phyloP scores from a whole-genome alignment of 2,797 vertebrate genomes.

The Netta rufina region DNA sequence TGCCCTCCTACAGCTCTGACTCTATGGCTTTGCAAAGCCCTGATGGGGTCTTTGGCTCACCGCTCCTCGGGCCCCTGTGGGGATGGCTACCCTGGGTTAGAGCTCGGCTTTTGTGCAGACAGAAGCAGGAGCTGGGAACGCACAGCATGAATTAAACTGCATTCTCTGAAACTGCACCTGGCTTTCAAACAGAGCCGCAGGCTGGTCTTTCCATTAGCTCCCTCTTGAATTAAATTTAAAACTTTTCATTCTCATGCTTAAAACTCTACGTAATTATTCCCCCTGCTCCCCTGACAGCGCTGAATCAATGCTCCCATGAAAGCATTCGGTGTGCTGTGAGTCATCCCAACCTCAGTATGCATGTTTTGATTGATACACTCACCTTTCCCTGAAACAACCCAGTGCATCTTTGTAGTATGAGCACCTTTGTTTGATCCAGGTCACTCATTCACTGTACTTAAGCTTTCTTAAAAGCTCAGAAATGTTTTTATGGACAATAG shows the following conservation, averaged over 20 bases:
- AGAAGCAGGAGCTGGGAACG: not conserved
- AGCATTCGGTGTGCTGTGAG: not conserved
- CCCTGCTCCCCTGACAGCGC: not conserved
- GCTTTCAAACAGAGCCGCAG: not conserved
- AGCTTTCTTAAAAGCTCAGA: not conserved
- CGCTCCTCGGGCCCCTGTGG: not conserved
- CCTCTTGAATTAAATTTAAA: constrained; percentile 24
- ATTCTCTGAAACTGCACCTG: not conserved
- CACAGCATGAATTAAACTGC: not conserved
- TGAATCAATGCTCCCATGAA: constrained; percentile 23
- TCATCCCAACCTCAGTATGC: not conserved
- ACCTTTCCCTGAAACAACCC: constrained; percentile 10
- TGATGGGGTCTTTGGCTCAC: not conserved
- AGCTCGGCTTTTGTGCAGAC: not conserved
- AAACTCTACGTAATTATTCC: not conserved
- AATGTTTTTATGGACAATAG: not conserved
- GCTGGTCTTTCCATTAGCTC: not conserved
- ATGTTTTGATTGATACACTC: not conserved
- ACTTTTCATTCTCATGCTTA: not conserved
- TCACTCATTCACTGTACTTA: not conserved
- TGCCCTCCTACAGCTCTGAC: not conserved
- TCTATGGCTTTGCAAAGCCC: not conserved
- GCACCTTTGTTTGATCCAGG: constrained; percentile 17
- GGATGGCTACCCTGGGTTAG: not conserved
- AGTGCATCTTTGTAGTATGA: not conserved